Conservation (phyloP, 2,113 vertebrate species). For the Coptodon rendalli region DNA sequence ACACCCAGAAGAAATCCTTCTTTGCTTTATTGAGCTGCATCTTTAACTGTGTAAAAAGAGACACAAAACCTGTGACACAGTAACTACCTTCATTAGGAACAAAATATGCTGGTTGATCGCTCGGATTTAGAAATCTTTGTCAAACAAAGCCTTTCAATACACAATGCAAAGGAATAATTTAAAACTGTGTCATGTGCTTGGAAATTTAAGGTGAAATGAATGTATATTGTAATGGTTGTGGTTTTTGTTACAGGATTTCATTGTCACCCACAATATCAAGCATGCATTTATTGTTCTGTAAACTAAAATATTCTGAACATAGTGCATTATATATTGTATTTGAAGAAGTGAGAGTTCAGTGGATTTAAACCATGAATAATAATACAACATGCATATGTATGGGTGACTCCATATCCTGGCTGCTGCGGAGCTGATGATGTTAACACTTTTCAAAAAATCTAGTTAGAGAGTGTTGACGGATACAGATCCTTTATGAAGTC, state of each 20-base stretch:
- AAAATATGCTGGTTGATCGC: neutral
- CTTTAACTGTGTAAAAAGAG: neutral
- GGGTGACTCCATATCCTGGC: neutral
- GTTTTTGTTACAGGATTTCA: neutral
- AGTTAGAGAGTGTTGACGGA: neutral
- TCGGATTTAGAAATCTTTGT: neutral
- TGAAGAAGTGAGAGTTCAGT: neutral
- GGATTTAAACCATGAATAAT: neutral
- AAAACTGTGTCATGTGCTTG: neutral
- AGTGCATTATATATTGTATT: neutral
- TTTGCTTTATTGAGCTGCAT: neutral
- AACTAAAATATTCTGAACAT: neutral
- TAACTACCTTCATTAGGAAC: neutral
- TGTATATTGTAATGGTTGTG: neutral
- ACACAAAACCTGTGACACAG: neutral
- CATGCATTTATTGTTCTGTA: neutral
- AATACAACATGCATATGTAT: neutral
- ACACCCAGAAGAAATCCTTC: neutral
- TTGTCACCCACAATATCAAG: neutral
- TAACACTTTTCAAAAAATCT: neutral
- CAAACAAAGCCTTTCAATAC: neutral
- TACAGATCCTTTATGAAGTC: slow-evolving; percentile 3
- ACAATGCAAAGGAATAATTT: neutral
- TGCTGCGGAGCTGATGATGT: neutral
- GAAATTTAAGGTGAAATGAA: neutral